These are phyloP conservation scores for Anseranas semipalmata DNA, from an alignment of 2,113 vertebrate genomes.

Conservation along the genomic window DNA sequence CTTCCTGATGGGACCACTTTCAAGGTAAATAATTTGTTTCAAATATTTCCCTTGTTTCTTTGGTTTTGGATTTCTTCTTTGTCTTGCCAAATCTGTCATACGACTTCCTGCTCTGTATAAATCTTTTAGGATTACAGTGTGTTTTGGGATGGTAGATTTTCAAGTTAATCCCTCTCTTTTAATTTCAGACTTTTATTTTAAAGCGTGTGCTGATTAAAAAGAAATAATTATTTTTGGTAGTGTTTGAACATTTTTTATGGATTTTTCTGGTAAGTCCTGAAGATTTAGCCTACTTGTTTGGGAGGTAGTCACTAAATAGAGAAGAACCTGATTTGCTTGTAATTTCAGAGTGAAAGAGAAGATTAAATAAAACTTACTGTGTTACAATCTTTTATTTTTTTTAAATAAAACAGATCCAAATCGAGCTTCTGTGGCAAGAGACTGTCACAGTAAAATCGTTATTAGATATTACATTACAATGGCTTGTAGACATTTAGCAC, in stretches of 20 bases:
- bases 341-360: neutral
- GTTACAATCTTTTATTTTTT: neutral
- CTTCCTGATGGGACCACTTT: conserved; percentile 33
- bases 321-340: neutral
- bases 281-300: neutral
- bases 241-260: neutral
- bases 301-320: neutral
- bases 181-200: neutral
- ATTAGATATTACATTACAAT: neutral
- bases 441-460: neutral
- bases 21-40: conserved; percentile 39
- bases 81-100: neutral
- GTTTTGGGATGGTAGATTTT: neutral
- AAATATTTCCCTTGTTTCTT: neutral
- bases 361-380: neutral
- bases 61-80: neutral
- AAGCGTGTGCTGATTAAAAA: neutral
- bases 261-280: neutral
- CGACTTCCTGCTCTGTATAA: neutral
- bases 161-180: neutral
- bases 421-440: conserved; percentile 15
- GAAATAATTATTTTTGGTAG: neutral
- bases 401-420: neutral
- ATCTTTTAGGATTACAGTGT: neutral
- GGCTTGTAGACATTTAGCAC: conserved; percentile 15